Percentiles rank a stretch among this genome's conserved stretches.
phyloP scores from a whole-genome alignment of 2,113 vertebrate species.

The Datnioides undecimradiatus region DNA sequence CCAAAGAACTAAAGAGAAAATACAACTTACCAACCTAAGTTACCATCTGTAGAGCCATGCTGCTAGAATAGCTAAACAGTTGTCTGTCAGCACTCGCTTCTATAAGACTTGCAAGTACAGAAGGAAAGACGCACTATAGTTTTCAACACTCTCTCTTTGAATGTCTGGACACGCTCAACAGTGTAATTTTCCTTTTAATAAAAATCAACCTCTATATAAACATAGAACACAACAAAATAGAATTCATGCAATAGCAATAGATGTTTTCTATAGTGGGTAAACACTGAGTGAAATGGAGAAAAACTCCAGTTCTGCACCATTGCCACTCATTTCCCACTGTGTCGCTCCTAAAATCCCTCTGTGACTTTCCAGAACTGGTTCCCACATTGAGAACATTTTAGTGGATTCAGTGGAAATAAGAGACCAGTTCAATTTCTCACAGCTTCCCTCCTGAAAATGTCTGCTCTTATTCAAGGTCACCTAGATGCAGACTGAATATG shows the following conservation, averaged over 20 bases:
- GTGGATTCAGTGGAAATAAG: conserved; percentile 33
- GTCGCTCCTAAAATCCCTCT: conserved; percentile 13
- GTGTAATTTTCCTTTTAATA: neutral
- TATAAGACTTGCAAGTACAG: neutral
- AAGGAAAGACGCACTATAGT: neutral
- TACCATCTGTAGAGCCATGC: neutral
- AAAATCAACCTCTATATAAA: neutral
- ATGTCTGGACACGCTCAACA: neutral
- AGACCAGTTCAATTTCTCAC: conserved; percentile 9
- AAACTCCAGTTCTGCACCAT: conserved; percentile 26
- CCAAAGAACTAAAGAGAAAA: no score
- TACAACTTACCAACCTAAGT: neutral
- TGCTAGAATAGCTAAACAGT: neutral
- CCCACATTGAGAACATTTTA: conserved; percentile 28
- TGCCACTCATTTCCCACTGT: conserved; percentile 43
- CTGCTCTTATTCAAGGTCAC: neutral
- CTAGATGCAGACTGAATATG: neutral
- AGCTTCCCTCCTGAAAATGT: neutral
- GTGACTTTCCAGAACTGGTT: conserved; percentile 47
- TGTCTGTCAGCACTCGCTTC: neutral
- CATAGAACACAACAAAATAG: neutral
- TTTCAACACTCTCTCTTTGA: neutral
- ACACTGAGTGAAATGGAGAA: neutral
- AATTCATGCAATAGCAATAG: neutral
- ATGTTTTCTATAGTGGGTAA: neutral